Evolutionary conservation across 2,797 vertebrate species (phyloP), one percentile per base, ranked within the genome.

Genomic region (Serranus cabrilla): DNA sequence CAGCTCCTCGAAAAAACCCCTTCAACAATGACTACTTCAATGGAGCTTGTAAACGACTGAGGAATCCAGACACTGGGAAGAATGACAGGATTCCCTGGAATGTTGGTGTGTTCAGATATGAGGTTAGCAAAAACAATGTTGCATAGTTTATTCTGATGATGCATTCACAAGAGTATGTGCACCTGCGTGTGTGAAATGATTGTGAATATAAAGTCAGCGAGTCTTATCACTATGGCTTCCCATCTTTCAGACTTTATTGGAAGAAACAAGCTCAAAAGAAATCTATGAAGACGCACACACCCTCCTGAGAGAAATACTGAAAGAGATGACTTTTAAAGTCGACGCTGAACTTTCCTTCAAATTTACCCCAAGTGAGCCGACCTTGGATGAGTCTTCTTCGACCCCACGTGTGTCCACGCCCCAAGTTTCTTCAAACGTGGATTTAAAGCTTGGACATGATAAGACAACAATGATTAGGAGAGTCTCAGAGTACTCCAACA

Each of bases 1-100:
- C 96, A 90, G 90, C 92, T 17, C 96, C 97, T 47, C 90, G 94
- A 74, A 94, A 78, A 71, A 97, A 94, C 20, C 94, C 97, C 4
- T 98, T 99, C 85, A 91, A 97, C 91, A 99, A 99, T 18, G 96
- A 96, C 11, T 95, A 91, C 85, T 99, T 95, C 87, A 96, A 97
- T 0, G 97, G 97, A 10, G 39, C 74, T 0, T 99, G 97, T 76
- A 85, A 93, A 0, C 87, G 87, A 2, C 90, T 96, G 25, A 90
- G 78, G 20, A 97, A 98, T 55, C 96, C 96, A 42, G 92, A 93
- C 65, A 95, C 92, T 0, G 21, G 64, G 50, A 81, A 8, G 0
- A 68, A 87, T 10, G 95, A 96, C 78, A 94, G 96, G 58, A 84
- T 92, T 65, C 97, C 97, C 0, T 99, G 96, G 97, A 99, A 99